Conservation (phyloP, 2,113 vertebrate genomes). For the Perccottus glenii region DNA sequence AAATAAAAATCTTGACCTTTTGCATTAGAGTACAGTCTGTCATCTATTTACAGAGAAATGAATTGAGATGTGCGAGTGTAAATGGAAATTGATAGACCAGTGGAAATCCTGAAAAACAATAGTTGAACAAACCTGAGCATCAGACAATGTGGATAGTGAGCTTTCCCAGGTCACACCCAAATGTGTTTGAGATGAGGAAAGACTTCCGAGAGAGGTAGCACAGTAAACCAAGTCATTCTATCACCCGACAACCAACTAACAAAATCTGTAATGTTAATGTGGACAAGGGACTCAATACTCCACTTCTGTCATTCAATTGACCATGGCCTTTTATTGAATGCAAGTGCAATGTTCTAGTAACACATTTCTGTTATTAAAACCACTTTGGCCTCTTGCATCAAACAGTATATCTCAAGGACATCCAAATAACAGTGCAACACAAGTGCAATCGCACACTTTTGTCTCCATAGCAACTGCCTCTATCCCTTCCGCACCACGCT, state of each 20-base stretch:
- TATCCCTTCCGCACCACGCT: conserved; percentile 41
- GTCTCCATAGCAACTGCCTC: conserved; percentile 73
- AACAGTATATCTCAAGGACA: conserved; percentile 30
- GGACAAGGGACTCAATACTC: neutral
- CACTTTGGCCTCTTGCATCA: conserved; percentile 13
- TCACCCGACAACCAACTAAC: neutral
- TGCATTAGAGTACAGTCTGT: neutral
- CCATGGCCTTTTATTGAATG: neutral
- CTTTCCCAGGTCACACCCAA: conserved; percentile 43
- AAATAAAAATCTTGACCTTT: neutral
- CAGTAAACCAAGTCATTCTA: neutral
- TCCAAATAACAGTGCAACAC: conserved; percentile 41
- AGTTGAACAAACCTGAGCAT: conserved; percentile 64
- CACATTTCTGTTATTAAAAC: conserved; percentile 1
- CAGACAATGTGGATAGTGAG: conserved; percentile 55
- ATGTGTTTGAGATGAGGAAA: conserved; percentile 21
- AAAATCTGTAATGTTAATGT: neutral
- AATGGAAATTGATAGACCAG: conserved; percentile 35
- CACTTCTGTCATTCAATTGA: neutral
- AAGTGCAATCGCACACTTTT: conserved; percentile 23
- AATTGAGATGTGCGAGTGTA: conserved; percentile 27
- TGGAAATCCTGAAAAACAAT: conserved; percentile 76
- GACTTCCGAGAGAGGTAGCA: neutral
- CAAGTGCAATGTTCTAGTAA: neutral
- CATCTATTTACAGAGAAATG: conserved; percentile 17